Percentiles rank a stretch among this genome's conserved stretches.
phyloP scores from a whole-genome alignment of 2,888 invertebrate genomes.

The Harpagoxenus sublaevis region DNA sequence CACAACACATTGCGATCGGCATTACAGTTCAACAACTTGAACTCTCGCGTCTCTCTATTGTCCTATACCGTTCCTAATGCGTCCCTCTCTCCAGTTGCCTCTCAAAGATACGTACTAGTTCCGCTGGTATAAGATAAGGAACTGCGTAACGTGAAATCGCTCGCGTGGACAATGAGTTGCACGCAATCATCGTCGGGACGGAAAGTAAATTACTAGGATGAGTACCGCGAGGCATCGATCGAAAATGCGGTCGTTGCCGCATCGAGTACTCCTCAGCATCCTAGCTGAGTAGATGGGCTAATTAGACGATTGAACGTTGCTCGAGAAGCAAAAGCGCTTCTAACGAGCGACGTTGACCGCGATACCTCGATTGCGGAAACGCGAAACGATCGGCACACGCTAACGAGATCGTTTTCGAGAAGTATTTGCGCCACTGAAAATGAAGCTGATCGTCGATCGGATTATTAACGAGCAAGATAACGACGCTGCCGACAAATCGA shows the following conservation, averaged over 20 bases:
- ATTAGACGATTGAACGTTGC: slow-evolving; percentile 62
- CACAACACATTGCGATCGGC: slow-evolving; percentile 34
- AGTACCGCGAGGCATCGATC: slow-evolving; percentile 50
- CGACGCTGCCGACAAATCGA: background rate
- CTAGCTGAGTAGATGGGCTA: slow-evolving; percentile 34
- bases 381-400: slow-evolving; percentile 29
- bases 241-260: slow-evolving; percentile 26
- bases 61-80: slow-evolving; percentile 70
- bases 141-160: slow-evolving; percentile 81
- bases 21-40: slow-evolving; percentile 62
- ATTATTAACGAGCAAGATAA: slow-evolving; percentile 43
- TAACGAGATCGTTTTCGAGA: slow-evolving; percentile 42
- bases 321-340: slow-evolving; percentile 61
- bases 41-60: slow-evolving; percentile 75
- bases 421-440: slow-evolving; percentile 15
- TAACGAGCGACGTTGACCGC: slow-evolving; percentile 62
- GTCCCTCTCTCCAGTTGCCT: slow-evolving; percentile 46
- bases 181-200: slow-evolving; percentile 80
- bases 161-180: slow-evolving; percentile 82
- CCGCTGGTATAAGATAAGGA: slow-evolving; percentile 57
- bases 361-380: slow-evolving; percentile 47
- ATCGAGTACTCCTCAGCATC: background rate
- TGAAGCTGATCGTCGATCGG: slow-evolving; percentile 22
- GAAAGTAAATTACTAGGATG: slow-evolving; percentile 81
- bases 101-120: slow-evolving; percentile 21